Evolutionary conservation across 2,888 invertebrate genomes (phyloP), one percentile per base, ranked within the genome.

Genomic region (Pinctada fucata): DNA sequence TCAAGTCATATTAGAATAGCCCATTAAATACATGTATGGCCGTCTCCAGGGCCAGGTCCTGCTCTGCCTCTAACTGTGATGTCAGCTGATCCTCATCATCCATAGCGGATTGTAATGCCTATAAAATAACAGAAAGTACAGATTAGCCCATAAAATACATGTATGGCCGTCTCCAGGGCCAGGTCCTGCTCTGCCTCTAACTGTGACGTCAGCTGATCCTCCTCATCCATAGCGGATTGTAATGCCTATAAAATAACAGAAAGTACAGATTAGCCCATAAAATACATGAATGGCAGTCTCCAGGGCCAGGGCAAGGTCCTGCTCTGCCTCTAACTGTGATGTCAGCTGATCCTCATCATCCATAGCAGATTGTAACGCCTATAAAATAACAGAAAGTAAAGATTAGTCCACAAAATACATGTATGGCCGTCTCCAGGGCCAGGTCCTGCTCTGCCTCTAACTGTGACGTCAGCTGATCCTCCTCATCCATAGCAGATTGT

Each of bases 251-350:
- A 58, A 10, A 10, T 58, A 31, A 31, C 31, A 31, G 31, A 31
- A 31, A n/a, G n/a, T n/a, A n/a, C n/a, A n/a, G n/a, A n/a, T n/a
- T n/a, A n/a, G n/a, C n/a, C n/a, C n/a, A n/a, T n/a, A n/a, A n/a
- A n/a, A n/a, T n/a, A n/a, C n/a, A n/a, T n/a, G n/a, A n/a, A 93
- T 93, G 64, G 94, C 93, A 3, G 92, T 92, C 81, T 93, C 92
- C 71, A 93, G 82, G n/a, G 93, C 94, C 85, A 86, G 91, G 88
- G 93, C 94, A 84, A 86, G 91, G 88, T 90, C 91, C 90, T 86
- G 93, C 92, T 91, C 91, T 74, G 90, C 87, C 82, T 91, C 91
- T 76, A 91, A 81, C 76, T 89, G 85, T 64, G 83, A 85, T n/a
- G 87, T 87, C 79, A 91, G 81, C 51, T 83, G 84, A 68, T 90